Evolutionary conservation across 2,113 vertebrate species (phyloP), one percentile per base, ranked within the genome.

Genomic region (Hemichromis elongatus): DNA sequence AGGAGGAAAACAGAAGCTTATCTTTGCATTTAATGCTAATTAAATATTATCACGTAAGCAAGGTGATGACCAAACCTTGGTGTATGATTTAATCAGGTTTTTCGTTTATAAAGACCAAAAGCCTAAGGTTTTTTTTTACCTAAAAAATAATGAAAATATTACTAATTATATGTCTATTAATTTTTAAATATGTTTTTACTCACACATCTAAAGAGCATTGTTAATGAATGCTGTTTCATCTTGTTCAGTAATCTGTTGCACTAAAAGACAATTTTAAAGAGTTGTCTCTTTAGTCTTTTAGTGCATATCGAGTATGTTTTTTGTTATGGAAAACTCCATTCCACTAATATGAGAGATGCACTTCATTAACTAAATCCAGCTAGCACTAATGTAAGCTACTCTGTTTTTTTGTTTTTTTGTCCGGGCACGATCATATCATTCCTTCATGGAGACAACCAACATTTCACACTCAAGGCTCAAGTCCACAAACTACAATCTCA

Each of bases 301-400:
- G 66, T 45, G 4, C 66, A 70, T 24, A 18, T 47, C 40, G 18
- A 47, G 2, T 16, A 47, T 28, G 66, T 28, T 26, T 70, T 53
- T 47, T 10, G 24, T 45, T 28, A 47, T 45, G 26, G 5, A 7
- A 37, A 70, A 28, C 40, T 19, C 40, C 1, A 4, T 45, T 7
- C 14, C 26, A 24, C 28, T 19, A 47, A 16, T 47, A 24, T 47
- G 66, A 73, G 40, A 73, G 66, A 47, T 73, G 66, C 18, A 11
- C 40, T 26, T 47, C 2, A 73, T 47, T 73, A 47, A 42, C 40
- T 18, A 47, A 47, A 45, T 24, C 14, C 66, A 28, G 40, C 40
- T 26, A 45, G 5, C 40, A 1, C 21, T 45, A 9, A 0, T 4
- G 16, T 1, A 35, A 61, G 57, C 30, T 12, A 5, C 30, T 14